These are phyloP conservation scores for Muschampia plurimacula DNA, from an alignment of 2,888 invertebrate genomes.

Conservation along the genomic window DNA sequence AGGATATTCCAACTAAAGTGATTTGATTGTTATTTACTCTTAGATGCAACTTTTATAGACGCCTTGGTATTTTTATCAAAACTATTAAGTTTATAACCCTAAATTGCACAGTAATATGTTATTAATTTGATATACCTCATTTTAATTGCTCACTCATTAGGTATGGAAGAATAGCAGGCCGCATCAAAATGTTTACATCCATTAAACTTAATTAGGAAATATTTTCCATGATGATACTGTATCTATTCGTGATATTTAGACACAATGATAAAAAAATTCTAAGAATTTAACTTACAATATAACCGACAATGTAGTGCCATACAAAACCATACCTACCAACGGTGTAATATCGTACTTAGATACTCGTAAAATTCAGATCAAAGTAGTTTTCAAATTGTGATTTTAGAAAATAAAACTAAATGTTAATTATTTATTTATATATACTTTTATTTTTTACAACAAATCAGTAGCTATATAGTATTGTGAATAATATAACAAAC, in stretches of 20 bases:
- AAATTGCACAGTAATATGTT: not conserved
- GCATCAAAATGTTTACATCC: not conserved
- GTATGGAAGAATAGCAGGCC: not conserved
- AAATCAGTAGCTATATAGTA: not conserved
- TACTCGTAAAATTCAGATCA: not conserved
- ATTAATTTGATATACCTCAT: not conserved
- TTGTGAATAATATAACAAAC: not conserved
- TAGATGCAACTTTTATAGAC: not conserved
- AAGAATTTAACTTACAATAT: not conserved
- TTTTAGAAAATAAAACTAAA: not conserved
- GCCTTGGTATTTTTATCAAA: not conserved
- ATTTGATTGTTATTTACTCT: not conserved
- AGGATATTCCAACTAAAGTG: too few species aligned
- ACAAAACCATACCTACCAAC: constrained; percentile 10
- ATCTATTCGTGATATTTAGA: not conserved
- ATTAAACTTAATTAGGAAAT: too few species aligned
- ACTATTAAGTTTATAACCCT: not conserved
- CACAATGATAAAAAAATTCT: not conserved
- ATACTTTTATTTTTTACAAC: not conserved
- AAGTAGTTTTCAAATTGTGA: constrained; percentile 2
- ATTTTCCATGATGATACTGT: not conserved
- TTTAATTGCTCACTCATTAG: not conserved
- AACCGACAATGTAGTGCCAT: constrained; percentile 44
- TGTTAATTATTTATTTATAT: not conserved
- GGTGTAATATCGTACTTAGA: constrained; percentile 3